Evolutionary conservation across 2,797 vertebrate genomes (phyloP).

Genomic region (Spea hammondii): DNA sequence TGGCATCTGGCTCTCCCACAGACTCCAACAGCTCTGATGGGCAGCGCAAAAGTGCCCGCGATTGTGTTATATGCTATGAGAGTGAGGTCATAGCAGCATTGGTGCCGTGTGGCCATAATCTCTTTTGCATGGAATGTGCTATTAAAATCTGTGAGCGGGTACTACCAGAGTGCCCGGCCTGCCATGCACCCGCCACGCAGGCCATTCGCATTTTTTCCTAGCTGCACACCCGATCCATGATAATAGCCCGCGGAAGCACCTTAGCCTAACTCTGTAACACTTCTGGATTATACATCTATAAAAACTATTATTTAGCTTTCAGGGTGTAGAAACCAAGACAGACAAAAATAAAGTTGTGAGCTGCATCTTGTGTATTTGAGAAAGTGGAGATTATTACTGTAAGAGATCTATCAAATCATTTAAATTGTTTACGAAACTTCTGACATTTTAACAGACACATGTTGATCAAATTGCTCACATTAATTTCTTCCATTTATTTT

Average conservation of each 20-base stretch:
- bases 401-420: conserved; percentile 10
- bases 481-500: conserved; percentile 54
- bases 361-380: conserved; percentile 23
- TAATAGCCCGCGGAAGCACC: background rate
- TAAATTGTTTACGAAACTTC: conserved; percentile 59
- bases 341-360: background rate
- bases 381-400: background rate
- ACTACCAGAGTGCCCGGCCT: conserved; percentile 88
- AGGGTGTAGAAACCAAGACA: background rate
- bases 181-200: conserved; percentile 89
- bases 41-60: conserved; percentile 69
- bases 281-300: background rate
- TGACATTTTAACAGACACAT: background rate
- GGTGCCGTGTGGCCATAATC: conserved; percentile 95
- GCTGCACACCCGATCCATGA: conserved; percentile 48
- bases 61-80: conserved; percentile 92
- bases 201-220: conserved; percentile 98
- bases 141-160: conserved; percentile 88
- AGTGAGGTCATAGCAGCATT: conserved; percentile 91
- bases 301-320: background rate
- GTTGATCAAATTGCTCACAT: conserved; percentile 24
- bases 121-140: conserved; percentile 98
- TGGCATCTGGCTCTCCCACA: conserved; percentile 76
- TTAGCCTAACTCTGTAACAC: background rate
- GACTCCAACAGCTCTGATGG: conserved; percentile 78